Conservation (phyloP, 2,888 invertebrate species). For the Drosophila atroscutellata region DNA sequence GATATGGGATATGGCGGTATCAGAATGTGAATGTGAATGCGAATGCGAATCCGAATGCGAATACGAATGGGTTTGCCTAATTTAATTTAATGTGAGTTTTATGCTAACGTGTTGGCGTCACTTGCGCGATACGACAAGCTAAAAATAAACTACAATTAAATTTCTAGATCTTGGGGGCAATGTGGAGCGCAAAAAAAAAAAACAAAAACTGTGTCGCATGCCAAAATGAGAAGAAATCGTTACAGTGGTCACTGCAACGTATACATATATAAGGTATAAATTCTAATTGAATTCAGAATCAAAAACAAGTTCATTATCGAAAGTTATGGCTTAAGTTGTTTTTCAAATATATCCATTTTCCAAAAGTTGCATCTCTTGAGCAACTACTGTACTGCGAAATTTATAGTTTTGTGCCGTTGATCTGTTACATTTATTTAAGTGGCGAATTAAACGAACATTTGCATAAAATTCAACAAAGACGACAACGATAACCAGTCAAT, state of each 20-base stretch:
- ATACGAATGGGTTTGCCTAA: conserved; percentile 26
- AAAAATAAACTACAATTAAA: conserved; percentile 49
- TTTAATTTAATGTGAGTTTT: conserved; percentile 60
- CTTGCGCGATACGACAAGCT: conserved; percentile 14
- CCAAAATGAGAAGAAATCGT: conserved; percentile 6
- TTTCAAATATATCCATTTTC: background rate
- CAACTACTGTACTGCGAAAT: conserved; percentile 21
- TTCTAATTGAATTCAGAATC: background rate
- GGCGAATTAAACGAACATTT: conserved; percentile 34
- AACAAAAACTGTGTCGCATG: conserved; percentile 43
- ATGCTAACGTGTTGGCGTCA: conserved; percentile 74
- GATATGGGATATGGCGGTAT: conserved; percentile 11
- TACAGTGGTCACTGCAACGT: conserved; percentile 2
- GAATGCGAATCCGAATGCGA: conserved; percentile 2
- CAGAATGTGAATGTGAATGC: background rate
- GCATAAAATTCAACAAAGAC: conserved; percentile 54
- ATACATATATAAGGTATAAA: no score
- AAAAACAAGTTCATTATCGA: background rate
- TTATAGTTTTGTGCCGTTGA: conserved; percentile 22
- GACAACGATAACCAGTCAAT: conserved; percentile 47
- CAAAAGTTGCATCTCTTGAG: background rate
- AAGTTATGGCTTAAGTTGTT: background rate
- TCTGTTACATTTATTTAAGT: conserved; percentile 20
- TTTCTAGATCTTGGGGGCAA: conserved; percentile 35
- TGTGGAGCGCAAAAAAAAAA: conserved; percentile 24